Evolutionary conservation across 1,140 invertebrate species (phyloP).

Genomic region (Telenomus remus): DNA sequence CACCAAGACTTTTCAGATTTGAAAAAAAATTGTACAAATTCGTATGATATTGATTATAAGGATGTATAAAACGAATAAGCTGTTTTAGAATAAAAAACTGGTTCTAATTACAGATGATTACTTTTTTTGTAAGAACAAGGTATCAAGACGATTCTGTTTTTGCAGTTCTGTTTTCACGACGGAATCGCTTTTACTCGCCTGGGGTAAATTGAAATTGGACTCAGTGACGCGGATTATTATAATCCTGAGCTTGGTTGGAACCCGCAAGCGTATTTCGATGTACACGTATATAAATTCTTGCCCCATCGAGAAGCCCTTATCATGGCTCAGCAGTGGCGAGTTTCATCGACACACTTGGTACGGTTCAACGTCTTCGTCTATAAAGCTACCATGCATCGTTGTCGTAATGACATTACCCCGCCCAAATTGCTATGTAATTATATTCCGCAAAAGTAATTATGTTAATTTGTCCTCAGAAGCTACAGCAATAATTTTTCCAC

Average conservation of each 20-base stretch:
- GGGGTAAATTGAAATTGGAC: slow-evolving; percentile 70
- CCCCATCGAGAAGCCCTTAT: slow-evolving; percentile 44
- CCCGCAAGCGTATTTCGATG: slow-evolving; percentile 59
- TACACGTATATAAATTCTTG: slow-evolving; percentile 45
- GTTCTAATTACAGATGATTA: no score
- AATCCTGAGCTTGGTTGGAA: slow-evolving; percentile 60
- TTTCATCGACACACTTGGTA: slow-evolving; percentile 29
- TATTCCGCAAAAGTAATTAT: slow-evolving; percentile 14
- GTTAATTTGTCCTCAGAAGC: slow-evolving; percentile 2
- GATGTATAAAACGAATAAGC: no score
- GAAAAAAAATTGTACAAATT: no score
- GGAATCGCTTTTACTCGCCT: slow-evolving; percentile 31
- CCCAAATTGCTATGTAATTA: slow-evolving; percentile 23
- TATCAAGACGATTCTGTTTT: slow-evolving; percentile 44
- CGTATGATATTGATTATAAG: no score
- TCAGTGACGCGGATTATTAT: slow-evolving; percentile 72
- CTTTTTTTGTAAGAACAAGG: slow-evolving; percentile 28
- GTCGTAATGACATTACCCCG: slow-evolving; percentile 14
- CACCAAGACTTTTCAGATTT: no score
- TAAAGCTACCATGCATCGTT: slow-evolving; percentile 23
- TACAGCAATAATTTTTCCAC: no score
- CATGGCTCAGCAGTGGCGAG: slow-evolving; percentile 13
- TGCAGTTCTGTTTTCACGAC: slow-evolving; percentile 23
- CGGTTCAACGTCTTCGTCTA: slow-evolving; percentile 29
- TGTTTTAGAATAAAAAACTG: no score